Conservation (phyloP, 2,113 vertebrate species). For the Cercocebus atys region DNA sequence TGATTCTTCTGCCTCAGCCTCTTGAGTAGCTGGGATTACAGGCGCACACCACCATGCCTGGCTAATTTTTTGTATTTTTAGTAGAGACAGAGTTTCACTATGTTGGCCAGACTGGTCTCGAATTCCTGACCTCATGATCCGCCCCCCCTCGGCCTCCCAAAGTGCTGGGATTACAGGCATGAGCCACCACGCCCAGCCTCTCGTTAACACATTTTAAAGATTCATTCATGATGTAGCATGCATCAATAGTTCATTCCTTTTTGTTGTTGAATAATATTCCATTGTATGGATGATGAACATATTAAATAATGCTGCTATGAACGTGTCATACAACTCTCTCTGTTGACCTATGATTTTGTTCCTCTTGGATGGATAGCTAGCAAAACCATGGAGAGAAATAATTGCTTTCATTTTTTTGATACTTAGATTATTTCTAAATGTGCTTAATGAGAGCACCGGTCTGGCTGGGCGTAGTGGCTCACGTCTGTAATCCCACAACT, state of each 20-base stretch:
- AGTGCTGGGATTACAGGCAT: too few species aligned
- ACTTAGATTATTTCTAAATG: conserved; percentile 11
- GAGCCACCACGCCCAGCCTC: too few species aligned
- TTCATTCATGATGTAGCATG: background rate
- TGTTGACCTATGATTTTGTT: background rate
- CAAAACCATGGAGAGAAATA: background rate
- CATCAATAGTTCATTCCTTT: background rate
- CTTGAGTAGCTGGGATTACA: too few species aligned
- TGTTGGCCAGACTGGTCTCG: too few species aligned
- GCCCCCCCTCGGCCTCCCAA: fast-evolving
- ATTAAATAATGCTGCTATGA: background rate
- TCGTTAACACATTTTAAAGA: background rate
- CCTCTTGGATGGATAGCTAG: background rate
- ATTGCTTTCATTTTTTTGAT: conserved; percentile 42
- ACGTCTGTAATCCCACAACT: background rate
- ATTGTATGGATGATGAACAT: background rate
- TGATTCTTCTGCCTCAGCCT: too few species aligned
- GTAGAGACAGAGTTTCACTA: too few species aligned
- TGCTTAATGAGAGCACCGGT: background rate
- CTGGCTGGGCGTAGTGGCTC: background rate
- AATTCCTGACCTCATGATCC: too few species aligned
- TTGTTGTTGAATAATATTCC: background rate
- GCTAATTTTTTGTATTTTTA: too few species aligned
- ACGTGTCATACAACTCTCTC: background rate
- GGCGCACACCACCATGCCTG: too few species aligned